Percentiles rank a stretch among this genome's conserved stretches.
Conservation (phyloP, 2,888 invertebrate genomes). For the Diadegma fenestrale region DNA sequence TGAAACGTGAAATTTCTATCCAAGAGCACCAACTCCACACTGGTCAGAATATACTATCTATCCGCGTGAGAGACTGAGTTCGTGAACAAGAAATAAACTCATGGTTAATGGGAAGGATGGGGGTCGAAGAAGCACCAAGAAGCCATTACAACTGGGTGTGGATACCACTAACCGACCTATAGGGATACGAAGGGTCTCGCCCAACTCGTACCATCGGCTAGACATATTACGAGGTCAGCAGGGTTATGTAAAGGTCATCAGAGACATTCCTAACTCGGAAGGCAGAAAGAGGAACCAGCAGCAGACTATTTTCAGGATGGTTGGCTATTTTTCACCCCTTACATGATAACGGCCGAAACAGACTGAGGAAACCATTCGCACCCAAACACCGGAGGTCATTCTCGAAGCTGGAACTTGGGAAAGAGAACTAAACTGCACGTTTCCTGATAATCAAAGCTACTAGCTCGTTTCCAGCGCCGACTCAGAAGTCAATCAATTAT, state of each 20-base stretch:
- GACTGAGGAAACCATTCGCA: constrained; percentile 14
- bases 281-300: background rate
- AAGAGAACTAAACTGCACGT: constrained; percentile 2
- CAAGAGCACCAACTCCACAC: constrained; percentile 50
- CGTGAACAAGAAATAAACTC: constrained; percentile 56
- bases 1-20: constrained; percentile 5
- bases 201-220: constrained; percentile 37
- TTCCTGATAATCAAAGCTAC: constrained; percentile 6
- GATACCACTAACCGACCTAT: constrained; percentile 3
- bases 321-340: constrained; percentile 11
- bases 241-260: constrained; percentile 73
- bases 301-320: background rate
- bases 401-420: background rate
- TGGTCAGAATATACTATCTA: constrained; percentile 48
- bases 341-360: constrained; percentile 13
- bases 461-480: background rate
- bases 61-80: constrained; percentile 28
- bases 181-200: constrained; percentile 26
- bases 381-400: background rate
- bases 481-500: background rate
- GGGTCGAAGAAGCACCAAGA: constrained; percentile 27
- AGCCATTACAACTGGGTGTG: constrained; percentile 5
- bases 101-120: constrained; percentile 19
- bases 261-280: constrained; percentile 26
- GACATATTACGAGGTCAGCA: constrained; percentile 68